Conservation (phyloP, 2,888 invertebrate species). For the Hecatera dysodea region DNA sequence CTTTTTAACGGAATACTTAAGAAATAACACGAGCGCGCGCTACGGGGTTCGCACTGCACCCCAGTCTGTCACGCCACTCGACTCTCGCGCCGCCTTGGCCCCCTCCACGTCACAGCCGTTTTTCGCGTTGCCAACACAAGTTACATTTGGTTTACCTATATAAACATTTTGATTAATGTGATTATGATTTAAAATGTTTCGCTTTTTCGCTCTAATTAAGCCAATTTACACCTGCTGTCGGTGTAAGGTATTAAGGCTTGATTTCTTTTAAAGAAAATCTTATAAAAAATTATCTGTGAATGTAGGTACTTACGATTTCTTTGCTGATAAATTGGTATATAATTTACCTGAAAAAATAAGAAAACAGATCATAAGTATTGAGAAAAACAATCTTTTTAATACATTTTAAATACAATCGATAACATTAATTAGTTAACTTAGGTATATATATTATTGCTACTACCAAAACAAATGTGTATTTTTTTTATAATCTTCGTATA, state of each 20-base stretch:
- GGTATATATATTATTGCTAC: too few species aligned
- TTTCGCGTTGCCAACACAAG: too few species aligned
- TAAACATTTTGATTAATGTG: conserved; percentile 11
- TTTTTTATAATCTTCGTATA: neutral
- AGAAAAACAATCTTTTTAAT: neutral
- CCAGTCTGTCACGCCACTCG: too few species aligned
- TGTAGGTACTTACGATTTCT: conserved; percentile 25
- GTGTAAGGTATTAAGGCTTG: neutral
- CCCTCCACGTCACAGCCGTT: too few species aligned
- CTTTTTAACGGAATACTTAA: too few species aligned
- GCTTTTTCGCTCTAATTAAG: neutral
- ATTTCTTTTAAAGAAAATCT: neutral
- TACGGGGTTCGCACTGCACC: too few species aligned
- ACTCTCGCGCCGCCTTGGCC: too few species aligned
- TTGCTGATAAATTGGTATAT: neutral
- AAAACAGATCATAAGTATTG: neutral
- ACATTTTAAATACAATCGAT: neutral
- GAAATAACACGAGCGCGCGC: too few species aligned
- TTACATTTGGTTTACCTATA: conserved; percentile 10
- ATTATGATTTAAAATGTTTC: neutral
- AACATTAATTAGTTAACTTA: neutral
- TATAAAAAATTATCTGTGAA: neutral
- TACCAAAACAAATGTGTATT: neutral
- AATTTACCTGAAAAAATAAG: conserved; percentile 41
- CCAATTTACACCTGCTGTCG: neutral